Conservation (phyloP, 2,797 vertebrate genomes). For the Coranthus polyacanthus region DNA sequence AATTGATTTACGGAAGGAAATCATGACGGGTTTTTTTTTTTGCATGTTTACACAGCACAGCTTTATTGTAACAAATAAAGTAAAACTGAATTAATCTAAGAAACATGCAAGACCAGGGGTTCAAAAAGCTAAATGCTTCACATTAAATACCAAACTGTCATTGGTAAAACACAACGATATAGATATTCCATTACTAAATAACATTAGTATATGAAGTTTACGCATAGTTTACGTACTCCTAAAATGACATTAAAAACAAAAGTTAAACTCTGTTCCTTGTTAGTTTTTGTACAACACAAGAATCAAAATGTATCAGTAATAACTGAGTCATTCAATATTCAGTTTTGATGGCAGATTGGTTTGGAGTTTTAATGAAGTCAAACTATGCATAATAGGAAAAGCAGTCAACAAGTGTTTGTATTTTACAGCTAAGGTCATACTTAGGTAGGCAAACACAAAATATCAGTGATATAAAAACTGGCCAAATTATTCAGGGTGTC, state of each 20-base stretch:
- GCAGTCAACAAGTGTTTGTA: conserved; percentile 68
- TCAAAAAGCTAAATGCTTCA: no score
- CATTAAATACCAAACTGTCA: no score
- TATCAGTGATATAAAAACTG: conserved; percentile 49
- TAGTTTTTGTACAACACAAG: no score
- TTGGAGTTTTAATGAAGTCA: background rate
- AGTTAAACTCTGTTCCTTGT: no score
- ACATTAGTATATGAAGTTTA: no score
- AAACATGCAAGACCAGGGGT: background rate
- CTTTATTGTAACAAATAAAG: background rate
- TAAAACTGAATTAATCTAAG: background rate
- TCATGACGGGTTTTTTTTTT: background rate
- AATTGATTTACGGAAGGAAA: background rate
- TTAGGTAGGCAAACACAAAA: conserved; percentile 23
- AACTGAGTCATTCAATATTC: conserved; percentile 8
- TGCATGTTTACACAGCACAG: background rate
- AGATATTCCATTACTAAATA: no score
- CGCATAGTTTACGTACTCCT: no score
- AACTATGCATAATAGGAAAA: no score
- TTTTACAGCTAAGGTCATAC: conserved; percentile 43
- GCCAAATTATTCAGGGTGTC: conserved; percentile 67
- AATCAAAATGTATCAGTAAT: background rate
- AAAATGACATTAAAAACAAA: no score
- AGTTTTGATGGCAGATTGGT: background rate
- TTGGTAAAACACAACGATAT: no score